phyloP scores from a whole-genome alignment of 2,113 vertebrate genomes.

The Macrotis lagotis region DNA sequence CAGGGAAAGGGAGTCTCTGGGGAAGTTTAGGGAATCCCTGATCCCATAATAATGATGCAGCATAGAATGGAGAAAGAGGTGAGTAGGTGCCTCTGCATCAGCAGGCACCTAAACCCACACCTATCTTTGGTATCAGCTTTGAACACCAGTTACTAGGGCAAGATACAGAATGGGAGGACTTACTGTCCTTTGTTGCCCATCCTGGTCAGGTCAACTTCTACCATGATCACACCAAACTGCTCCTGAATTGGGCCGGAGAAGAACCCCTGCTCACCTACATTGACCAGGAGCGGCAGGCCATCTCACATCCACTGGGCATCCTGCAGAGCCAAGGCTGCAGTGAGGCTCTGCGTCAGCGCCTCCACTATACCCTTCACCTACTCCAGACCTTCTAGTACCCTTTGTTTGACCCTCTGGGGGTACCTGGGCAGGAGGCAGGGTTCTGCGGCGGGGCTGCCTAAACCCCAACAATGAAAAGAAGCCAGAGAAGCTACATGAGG shows the following conservation, averaged over 20 bases:
- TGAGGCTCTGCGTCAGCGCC: conserved; percentile 78
- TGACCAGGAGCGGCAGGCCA: conserved; percentile 80
- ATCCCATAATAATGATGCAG: not conserved
- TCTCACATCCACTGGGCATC: conserved; percentile 82
- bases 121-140: not conserved
- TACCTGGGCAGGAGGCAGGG: not conserved
- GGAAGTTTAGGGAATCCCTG: not conserved
- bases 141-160: not conserved
- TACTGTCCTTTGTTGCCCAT: not conserved
- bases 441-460: not conserved
- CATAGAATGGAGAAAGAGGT: no score
- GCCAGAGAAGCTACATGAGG: not conserved
- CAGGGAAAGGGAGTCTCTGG: not conserved
- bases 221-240: conserved; percentile 85
- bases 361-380: conserved; percentile 84
- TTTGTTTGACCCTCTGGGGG: not conserved
- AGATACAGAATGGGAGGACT: not conserved
- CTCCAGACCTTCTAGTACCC: conserved; percentile 73
- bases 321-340: conserved; percentile 82
- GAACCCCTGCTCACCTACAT: conserved; percentile 86
- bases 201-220: conserved; percentile 87
- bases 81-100: not conserved
- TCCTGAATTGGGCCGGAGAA: conserved; percentile 82
- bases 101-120: not conserved
- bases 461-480: accelerated